These are phyloP conservation scores for Bembecia ichneumoniformis DNA, from an alignment of 2,888 invertebrate species.

Conservation along the genomic window DNA sequence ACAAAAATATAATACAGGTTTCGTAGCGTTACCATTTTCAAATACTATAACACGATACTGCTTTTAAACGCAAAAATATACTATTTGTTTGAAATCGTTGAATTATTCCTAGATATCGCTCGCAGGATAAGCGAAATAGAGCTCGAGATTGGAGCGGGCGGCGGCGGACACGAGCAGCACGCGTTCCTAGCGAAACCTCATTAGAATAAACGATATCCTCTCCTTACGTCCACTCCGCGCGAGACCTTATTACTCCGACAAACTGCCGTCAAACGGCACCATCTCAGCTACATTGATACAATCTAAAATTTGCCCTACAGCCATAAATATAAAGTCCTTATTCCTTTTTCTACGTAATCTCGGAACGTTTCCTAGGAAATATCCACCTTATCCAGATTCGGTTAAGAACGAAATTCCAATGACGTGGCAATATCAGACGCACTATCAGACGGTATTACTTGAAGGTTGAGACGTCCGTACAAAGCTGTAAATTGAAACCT, in stretches of 20 bases:
- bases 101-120: too few species aligned
- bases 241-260: slow-evolving; percentile 70
- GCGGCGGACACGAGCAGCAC: slow-evolving; percentile 35
- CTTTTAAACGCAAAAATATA: too few species aligned
- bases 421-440: slow-evolving; percentile 39
- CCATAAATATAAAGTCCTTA: slow-evolving; percentile 22
- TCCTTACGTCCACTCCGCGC: slow-evolving; percentile 66
- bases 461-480: slow-evolving; percentile 58
- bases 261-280: slow-evolving; percentile 66
- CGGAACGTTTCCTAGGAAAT: slow-evolving; percentile 20
- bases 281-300: slow-evolving; percentile 12
- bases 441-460: slow-evolving; percentile 44
- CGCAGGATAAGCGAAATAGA: neutral
- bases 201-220: slow-evolving; percentile 73
- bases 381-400: slow-evolving; percentile 26
- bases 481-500: slow-evolving; percentile 62
- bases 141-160: slow-evolving; percentile 10
- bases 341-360: slow-evolving; percentile 17
- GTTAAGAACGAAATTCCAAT: slow-evolving; percentile 36
- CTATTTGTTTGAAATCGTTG: too few species aligned
- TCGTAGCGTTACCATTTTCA: neutral
- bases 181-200: slow-evolving; percentile 53
- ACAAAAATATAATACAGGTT: neutral
- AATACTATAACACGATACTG: too few species aligned
- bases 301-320: slow-evolving; percentile 28